A percentile compares a stretch with the other conserved stretches of the same genome.
These are phyloP conservation scores for Elysia crispata DNA, from an alignment of 2,888 invertebrate genomes.

Conservation along the genomic window DNA sequence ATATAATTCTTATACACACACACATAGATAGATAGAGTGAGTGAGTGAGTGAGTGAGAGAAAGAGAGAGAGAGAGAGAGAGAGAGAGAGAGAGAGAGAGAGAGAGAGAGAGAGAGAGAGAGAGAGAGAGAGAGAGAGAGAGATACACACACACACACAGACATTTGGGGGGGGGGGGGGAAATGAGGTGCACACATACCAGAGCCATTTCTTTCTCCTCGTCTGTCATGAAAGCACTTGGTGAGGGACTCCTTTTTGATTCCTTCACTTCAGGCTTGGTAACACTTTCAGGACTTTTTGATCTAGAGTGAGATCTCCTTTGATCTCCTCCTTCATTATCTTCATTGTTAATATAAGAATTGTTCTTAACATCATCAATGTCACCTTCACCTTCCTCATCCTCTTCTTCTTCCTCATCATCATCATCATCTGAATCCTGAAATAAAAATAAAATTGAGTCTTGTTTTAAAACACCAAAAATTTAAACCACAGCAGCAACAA, in stretches of 20 bases:
- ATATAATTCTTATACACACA: too few species aligned
- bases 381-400: conserved; percentile 20
- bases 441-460: neutral
- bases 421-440: conserved; percentile 76
- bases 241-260: conserved; percentile 64
- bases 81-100: too few species aligned
- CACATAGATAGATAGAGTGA: too few species aligned
- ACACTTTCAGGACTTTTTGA: conserved; percentile 36
- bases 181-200: conserved; percentile 63
- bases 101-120: too few species aligned
- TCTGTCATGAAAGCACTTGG: conserved; percentile 73
- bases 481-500: too few species aligned
- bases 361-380: conserved; percentile 55
- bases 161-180: too few species aligned
- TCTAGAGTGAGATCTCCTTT: conserved; percentile 50
- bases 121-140: too few species aligned
- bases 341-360: conserved; percentile 18
- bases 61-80: too few species aligned
- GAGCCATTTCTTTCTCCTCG: conserved; percentile 75
- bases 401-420: conserved; percentile 52
- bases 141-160: too few species aligned
- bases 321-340: too few species aligned
- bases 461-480: too few species aligned
- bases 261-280: conserved; percentile 35
- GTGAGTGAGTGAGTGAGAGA: too few species aligned